These are phyloP conservation scores for Macrobrachium rosenbergii DNA, from an alignment of 1,140 invertebrate species.

Conservation along the genomic window DNA sequence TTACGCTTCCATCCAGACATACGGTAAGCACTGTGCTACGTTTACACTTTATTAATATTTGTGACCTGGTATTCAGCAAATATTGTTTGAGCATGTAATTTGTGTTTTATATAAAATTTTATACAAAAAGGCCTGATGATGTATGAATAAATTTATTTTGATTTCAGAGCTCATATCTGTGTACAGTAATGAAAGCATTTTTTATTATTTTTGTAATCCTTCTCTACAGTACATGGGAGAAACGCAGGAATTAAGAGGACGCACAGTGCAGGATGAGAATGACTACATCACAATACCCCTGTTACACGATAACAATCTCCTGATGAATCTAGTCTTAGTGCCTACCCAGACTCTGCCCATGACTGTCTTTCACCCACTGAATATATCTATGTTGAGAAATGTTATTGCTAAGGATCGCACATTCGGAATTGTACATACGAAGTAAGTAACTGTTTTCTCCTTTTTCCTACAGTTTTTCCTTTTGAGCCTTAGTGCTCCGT, in stretches of 20 bases:
- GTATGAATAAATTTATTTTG: no score
- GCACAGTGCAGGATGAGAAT: constrained; percentile 76
- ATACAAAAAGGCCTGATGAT: no score
- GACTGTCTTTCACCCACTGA: constrained; percentile 74
- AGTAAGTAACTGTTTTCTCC: constrained; percentile 67
- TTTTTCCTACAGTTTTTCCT: background rate
- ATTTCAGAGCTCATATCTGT: no score
- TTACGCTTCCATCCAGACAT: no score
- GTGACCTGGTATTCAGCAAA: no score
- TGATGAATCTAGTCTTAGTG: constrained; percentile 74
- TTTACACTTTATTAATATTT: no score
- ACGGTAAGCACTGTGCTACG: no score
- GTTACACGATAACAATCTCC: constrained; percentile 73
- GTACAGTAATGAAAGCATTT: background rate
- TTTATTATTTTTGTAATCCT: background rate
- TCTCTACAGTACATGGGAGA: constrained; percentile 76
- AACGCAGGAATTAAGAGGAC: constrained; percentile 76
- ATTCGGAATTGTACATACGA: constrained; percentile 76
- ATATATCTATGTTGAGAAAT: constrained; percentile 74
- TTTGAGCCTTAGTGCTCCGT: no score
- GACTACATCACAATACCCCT: constrained; percentile 74
- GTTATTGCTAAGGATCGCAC: constrained; percentile 75
- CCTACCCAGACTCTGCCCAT: constrained; percentile 83
- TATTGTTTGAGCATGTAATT: no score
- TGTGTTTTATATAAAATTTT: no score